Evolutionary conservation across 1,140 invertebrate genomes (phyloP).

Genomic region (Venturia canescens): DNA sequence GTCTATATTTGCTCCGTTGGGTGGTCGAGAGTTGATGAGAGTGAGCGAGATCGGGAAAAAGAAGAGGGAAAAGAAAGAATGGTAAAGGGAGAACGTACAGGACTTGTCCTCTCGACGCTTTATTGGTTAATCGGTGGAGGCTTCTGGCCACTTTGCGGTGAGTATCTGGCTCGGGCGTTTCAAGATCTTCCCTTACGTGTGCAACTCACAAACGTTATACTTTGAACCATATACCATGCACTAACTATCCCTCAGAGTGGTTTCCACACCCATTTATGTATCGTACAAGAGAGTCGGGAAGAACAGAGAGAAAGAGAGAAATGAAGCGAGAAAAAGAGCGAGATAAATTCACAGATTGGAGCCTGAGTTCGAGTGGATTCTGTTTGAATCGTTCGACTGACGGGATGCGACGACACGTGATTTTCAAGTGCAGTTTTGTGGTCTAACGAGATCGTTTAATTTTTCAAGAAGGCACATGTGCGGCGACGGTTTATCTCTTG

Average conservation of each 20-base stretch:
- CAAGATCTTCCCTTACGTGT: slow-evolving; percentile 22
- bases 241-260: slow-evolving; percentile 34
- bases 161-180: slow-evolving; percentile 63
- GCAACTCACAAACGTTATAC: slow-evolving; percentile 11
- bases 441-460: slow-evolving; percentile 11
- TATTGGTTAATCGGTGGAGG: slow-evolving; percentile 16
- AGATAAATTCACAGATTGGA: not conserved
- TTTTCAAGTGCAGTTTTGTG: slow-evolving; percentile 16
- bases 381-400: not conserved
- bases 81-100: not conserved
- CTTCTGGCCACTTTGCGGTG: slow-evolving; percentile 59
- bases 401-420: slow-evolving; percentile 15
- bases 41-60: not conserved
- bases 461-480: slow-evolving; percentile 9
- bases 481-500: not conserved
- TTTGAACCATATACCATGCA: slow-evolving; percentile 59
- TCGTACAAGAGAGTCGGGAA: not conserved
- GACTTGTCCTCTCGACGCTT: slow-evolving; percentile 34
- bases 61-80: not conserved
- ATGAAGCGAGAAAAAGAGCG: not conserved
- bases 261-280: slow-evolving; percentile 9
- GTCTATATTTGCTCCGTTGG: slow-evolving; percentile 12
- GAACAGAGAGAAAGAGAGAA: not conserved
- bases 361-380: slow-evolving; percentile 4
- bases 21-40: slow-evolving; percentile 1